phyloP scores from a whole-genome alignment of 2,888 invertebrate species.

The Drosophila gaucha region DNA sequence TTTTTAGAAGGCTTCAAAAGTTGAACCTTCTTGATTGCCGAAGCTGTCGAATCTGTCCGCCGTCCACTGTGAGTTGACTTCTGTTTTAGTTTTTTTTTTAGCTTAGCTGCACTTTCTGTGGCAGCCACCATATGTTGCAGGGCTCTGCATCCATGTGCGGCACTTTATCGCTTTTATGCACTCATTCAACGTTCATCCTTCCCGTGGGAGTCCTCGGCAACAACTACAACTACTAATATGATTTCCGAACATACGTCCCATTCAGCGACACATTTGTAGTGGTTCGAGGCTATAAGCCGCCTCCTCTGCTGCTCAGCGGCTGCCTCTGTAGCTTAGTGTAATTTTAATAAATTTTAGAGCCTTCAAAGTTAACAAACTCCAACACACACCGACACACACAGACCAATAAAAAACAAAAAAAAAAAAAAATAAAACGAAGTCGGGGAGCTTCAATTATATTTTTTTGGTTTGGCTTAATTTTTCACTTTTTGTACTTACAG shows the following conservation, averaged over 20 bases:
- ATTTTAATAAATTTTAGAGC: conserved; percentile 52
- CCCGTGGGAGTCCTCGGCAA: conserved; percentile 20
- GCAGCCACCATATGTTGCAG: neutral
- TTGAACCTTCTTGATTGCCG: conserved; percentile 2
- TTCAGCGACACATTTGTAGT: conserved; percentile 36
- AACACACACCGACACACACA: conserved; percentile 7
- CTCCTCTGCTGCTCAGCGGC: conserved; percentile 2
- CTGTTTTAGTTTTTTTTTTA: neutral
- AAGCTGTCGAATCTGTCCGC: neutral
- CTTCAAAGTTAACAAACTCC: conserved; percentile 33
- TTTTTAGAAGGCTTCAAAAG: neutral
- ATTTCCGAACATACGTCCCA: conserved; percentile 42
- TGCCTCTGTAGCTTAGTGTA: conserved; percentile 42
- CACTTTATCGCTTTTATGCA: conserved; percentile 44
- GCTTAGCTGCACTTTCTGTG: neutral
- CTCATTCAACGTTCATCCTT: conserved; percentile 32
- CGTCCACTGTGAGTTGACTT: neutral
- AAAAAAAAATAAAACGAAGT: conserved; percentile 5
- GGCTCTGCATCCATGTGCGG: conserved; percentile 15
- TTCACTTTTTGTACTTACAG: conserved; percentile 28
- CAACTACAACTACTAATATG: conserved; percentile 49
- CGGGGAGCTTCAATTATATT: conserved; percentile 37
- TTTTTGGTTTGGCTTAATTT: conserved; percentile 41
- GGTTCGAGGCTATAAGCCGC: too few relatives aligned
- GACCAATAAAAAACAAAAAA: conserved; percentile 2